Evolutionary conservation across 2,888 invertebrate genomes (phyloP), one percentile per base, ranked within the genome.

Genomic region (Cryptocheilus praepositus): DNA sequence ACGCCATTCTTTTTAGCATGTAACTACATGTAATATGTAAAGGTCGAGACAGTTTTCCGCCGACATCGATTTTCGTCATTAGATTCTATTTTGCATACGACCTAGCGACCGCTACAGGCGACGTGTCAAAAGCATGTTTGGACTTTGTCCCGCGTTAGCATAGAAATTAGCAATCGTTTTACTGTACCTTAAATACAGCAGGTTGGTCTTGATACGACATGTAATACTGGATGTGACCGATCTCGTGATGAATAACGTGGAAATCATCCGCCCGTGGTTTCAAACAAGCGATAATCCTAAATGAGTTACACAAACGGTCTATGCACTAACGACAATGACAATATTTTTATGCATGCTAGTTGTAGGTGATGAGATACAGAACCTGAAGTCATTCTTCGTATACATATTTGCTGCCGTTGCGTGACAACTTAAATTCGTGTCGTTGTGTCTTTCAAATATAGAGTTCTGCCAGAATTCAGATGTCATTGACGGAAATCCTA

Each of bases 361-460:
- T 36, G 3, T 7, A 36, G 11, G 2, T 36, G 11, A 11, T 7
- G 36, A 4, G 11, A 1, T 2, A 7, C 1, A 43, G 79, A 75
- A 93, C 94, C 94, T 90, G 83, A 91, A 94, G 84, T 95, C 94
- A 74, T 91, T 90, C 67, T 89, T 84, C 77, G 89, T 88, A 75
- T 91, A 94, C 92, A 95, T 93, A 84, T 95, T 93, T 0, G 93
- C 94, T 0, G 95, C 94, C 0, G 93, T 91, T 8, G 94, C 95
- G 79, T 94, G 93, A 82, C 95, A 95, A 70, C 74, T 77, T 0
- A 70, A 63, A 15, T 90, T 89, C 0, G 88, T 88, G n/a, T 78
- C 80, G 69, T 89, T 89, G 46, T 84, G 80, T 59, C 79, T 68
- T 18, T 89, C 86, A 70, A 92, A 91, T 22, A 91, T 86, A 0